Evolutionary conservation across 2,797 vertebrate genomes (phyloP).

Genomic region (Rallus crepitans): DNA sequence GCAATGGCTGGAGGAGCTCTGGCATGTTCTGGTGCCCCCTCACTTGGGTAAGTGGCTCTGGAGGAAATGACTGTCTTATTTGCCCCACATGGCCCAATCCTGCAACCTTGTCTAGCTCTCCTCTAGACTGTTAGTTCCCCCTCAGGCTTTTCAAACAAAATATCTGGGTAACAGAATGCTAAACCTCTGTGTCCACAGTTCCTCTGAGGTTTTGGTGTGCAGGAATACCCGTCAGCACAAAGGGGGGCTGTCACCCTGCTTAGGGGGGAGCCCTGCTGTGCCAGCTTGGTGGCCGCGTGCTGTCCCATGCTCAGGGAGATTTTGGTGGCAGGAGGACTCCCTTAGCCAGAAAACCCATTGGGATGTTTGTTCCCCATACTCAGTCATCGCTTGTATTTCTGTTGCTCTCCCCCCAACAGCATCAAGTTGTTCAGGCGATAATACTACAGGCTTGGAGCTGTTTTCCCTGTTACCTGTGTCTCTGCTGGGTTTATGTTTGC

Average conservation of each 20-base stretch:
- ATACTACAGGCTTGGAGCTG: neutral
- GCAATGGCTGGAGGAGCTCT: conserved; percentile 17
- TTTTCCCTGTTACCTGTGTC: neutral
- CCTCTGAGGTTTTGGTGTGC: neutral
- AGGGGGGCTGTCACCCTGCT: neutral
- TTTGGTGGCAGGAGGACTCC: neutral
- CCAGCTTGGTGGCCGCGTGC: accelerated
- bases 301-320: accelerated
- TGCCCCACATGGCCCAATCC: neutral
- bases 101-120: neutral
- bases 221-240: accelerated
- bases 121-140: accelerated
- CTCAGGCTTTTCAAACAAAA: neutral
- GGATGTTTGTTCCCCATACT: neutral
- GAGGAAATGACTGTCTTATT: neutral
- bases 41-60: neutral
- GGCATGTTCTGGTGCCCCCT: conserved; percentile 4
- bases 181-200: neutral
- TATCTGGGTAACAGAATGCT: neutral
- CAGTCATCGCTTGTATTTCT: neutral
- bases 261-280: neutral
- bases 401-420: neutral
- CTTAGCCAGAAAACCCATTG: neutral
- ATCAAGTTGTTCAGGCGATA: neutral
- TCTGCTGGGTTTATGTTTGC: conserved; percentile 21